These are phyloP conservation scores for Tetragonula clypearis DNA, from an alignment of 1,140 invertebrate species.

Conservation along the genomic window DNA sequence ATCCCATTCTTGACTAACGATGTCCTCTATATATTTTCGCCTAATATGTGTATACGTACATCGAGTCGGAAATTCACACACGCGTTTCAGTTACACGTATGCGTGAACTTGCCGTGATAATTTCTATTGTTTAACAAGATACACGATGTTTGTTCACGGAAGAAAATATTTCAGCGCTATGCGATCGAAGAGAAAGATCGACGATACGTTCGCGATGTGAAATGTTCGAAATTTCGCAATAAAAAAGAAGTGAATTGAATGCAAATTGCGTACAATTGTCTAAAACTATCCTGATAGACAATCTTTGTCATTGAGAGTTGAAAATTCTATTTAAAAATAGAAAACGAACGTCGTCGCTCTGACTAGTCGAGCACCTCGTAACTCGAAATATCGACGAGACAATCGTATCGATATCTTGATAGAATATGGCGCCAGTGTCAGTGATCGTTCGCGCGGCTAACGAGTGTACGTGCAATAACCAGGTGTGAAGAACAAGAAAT, in stretches of 20 bases:
- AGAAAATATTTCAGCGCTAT: neutral
- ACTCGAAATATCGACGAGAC: neutral
- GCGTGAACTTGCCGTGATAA: slow-evolving; percentile 22
- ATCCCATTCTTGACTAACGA: slow-evolving; percentile 25
- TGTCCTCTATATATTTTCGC: neutral
- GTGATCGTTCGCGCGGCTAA: slow-evolving; percentile 56
- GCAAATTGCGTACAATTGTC: too few relatives aligned
- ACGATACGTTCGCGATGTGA: neutral
- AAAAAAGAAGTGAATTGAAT: neutral
- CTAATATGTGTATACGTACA: neutral
- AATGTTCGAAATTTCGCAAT: neutral
- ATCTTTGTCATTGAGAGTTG: neutral
- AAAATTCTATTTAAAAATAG: neutral
- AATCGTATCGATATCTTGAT: slow-evolving; percentile 25
- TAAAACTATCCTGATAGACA: too few relatives aligned
- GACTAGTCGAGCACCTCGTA: neutral
- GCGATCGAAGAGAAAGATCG: neutral
- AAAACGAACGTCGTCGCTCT: neutral
- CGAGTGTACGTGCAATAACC: slow-evolving; percentile 67
- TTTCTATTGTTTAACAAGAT: slow-evolving; percentile 36
- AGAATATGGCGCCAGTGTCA: slow-evolving; percentile 14
- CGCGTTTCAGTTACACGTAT: neutral
- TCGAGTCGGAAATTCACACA: slow-evolving; percentile 16
- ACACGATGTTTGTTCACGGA: slow-evolving; percentile 3
- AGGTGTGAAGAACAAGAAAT: slow-evolving; percentile 62